These are phyloP conservation scores for Nautilus pompilius DNA, from an alignment of 1,140 invertebrate genomes.

Conservation along the genomic window DNA sequence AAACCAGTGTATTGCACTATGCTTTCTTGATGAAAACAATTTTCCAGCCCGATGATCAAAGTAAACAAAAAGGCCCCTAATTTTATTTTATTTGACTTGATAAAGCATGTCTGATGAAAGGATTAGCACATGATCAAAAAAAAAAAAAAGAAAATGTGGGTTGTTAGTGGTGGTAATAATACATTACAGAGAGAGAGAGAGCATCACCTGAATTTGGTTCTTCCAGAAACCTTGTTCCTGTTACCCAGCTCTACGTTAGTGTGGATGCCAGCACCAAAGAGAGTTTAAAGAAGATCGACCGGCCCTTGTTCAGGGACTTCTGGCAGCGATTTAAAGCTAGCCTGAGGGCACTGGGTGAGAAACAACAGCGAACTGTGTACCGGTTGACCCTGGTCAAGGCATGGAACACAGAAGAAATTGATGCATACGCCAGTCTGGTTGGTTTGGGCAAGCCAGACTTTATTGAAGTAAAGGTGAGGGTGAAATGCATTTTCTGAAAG, in stretches of 20 bases:
- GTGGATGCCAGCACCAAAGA: slow-evolving; percentile 66
- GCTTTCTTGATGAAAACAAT: too few relatives aligned
- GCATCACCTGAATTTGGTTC: too few relatives aligned
- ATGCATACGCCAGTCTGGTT: slow-evolving; percentile 64
- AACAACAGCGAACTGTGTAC: slow-evolving; percentile 67
- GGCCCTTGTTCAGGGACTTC: slow-evolving; percentile 65
- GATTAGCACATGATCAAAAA: too few relatives aligned
- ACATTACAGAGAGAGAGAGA: too few relatives aligned
- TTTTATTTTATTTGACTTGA: too few relatives aligned
- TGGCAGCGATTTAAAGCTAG: slow-evolving; percentile 65
- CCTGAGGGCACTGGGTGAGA: slow-evolving; percentile 59
- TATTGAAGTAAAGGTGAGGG: slow-evolving; percentile 65
- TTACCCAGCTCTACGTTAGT: slow-evolving; percentile 68
- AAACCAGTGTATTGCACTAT: too few relatives aligned
- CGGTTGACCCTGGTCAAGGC: slow-evolving; percentile 65
- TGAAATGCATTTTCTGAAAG: too few relatives aligned
- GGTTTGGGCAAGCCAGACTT: slow-evolving; percentile 65
- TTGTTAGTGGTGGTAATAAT: too few relatives aligned
- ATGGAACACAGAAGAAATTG: slow-evolving; percentile 65
- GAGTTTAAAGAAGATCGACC: slow-evolving; percentile 66
- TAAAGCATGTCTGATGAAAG: too few relatives aligned
- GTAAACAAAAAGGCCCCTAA: too few relatives aligned
- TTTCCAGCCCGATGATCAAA: too few relatives aligned
- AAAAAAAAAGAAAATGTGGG: too few relatives aligned
- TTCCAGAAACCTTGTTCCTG: slow-evolving; percentile 58